phyloP scores from a whole-genome alignment of 2,888 invertebrate genomes.

The Cheilosia vernalis region DNA sequence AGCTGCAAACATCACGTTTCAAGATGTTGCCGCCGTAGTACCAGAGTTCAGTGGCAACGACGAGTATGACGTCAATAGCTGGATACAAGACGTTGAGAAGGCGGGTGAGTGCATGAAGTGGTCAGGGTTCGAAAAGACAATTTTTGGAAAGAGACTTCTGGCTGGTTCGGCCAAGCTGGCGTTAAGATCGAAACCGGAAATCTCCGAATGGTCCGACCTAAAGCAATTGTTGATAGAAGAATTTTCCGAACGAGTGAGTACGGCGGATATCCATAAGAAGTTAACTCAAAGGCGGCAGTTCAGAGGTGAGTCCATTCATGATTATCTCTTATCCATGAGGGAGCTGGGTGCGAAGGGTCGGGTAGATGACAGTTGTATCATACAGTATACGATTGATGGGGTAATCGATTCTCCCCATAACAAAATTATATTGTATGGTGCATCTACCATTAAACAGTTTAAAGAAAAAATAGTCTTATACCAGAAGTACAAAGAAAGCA shows the following conservation, averaged over 20 bases:
- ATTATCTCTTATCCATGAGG: too few relatives aligned
- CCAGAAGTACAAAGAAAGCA: too few relatives aligned
- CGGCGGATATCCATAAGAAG: conserved; percentile 1
- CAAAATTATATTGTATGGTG: too few relatives aligned
- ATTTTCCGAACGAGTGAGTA: background rate
- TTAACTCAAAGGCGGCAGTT: conserved; percentile 1
- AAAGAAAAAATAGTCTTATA: too few relatives aligned
- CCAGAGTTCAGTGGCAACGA: too few relatives aligned
- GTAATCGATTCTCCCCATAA: too few relatives aligned
- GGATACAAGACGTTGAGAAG: conserved; percentile 12
- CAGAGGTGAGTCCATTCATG: background rate
- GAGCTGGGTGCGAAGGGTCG: too few relatives aligned
- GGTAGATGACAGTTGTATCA: too few relatives aligned
- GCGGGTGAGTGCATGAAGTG: background rate
- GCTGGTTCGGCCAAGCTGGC: conserved; percentile 3
- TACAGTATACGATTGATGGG: too few relatives aligned
- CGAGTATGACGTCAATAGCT: too few relatives aligned
- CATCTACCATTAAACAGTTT: too few relatives aligned
- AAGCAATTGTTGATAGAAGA: conserved; percentile 12
- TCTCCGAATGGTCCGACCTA: conserved; percentile 6
- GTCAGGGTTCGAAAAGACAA: background rate
- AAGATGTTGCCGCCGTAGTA: conserved; percentile 15
- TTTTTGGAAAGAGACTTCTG: conserved; percentile 11
- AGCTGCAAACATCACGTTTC: background rate
- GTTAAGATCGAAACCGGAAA: background rate